A percentile compares a stretch with the other conserved stretches of the same genome.
Conservation (phyloP, 2,888 invertebrate species). For the Ectropis crepuscularia region DNA sequence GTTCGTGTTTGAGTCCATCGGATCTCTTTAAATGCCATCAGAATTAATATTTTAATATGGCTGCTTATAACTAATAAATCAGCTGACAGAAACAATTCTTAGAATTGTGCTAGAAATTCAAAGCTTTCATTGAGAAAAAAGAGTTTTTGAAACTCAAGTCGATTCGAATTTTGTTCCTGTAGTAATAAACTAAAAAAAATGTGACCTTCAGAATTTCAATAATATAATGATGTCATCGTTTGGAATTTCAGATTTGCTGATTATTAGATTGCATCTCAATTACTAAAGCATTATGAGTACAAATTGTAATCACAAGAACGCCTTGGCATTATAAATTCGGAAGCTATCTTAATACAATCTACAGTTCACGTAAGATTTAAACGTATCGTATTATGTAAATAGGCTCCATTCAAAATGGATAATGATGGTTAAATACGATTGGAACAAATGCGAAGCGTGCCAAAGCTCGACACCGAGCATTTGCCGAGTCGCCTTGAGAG, state of each 20-base stretch:
- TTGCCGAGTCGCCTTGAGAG: constrained; percentile 43
- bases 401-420: constrained; percentile 57
- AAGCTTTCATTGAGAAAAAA: no score
- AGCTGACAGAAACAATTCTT: no score
- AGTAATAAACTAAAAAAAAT: background rate
- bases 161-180: no score
- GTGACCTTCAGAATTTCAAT: constrained; percentile 2
- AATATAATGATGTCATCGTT: constrained; percentile 10
- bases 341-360: constrained; percentile 64
- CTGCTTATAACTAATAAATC: no score
- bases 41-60: no score
- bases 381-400: constrained; percentile 67
- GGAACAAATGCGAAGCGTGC: constrained; percentile 38
- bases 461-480: constrained; percentile 43
- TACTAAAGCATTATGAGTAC: constrained; percentile 15
- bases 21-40: no score
- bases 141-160: no score
- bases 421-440: constrained; percentile 58
- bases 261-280: constrained; percentile 13
- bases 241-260: constrained; percentile 1
- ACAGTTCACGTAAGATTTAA: constrained; percentile 53
- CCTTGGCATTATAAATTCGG: constrained; percentile 49
- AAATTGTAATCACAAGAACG: constrained; percentile 30
- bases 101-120: no score
- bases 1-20: no score